Conservation (phyloP, 2,888 invertebrate genomes). For the Epistrophella euchroma region DNA sequence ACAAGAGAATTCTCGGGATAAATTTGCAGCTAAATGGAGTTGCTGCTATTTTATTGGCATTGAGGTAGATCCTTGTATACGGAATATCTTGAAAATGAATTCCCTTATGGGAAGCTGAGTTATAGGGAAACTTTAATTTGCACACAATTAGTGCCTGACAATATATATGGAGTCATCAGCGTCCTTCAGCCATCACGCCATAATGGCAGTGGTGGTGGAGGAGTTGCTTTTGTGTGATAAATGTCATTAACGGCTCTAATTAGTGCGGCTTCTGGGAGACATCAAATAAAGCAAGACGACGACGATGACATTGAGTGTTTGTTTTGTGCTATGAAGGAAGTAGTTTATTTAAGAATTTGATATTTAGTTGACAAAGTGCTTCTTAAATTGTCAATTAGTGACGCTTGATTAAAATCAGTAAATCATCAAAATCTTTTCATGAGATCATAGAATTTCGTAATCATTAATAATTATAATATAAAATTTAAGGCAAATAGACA, state of each 20-base stretch:
- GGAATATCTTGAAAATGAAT: background rate
- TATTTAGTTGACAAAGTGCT: background rate
- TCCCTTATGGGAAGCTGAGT: slow-evolving; percentile 17
- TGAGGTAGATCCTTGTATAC: background rate
- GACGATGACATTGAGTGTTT: background rate
- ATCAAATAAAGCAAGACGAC: background rate
- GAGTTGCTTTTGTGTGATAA: slow-evolving; percentile 11
- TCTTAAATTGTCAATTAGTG: background rate
- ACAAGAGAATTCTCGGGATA: slow-evolving; percentile 24
- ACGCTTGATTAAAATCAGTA: background rate
- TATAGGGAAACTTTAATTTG: slow-evolving; percentile 20
- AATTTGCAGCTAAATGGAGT: slow-evolving; percentile 44
- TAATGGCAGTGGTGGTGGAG: too few species aligned
- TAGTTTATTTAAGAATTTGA: slow-evolving; percentile 4
- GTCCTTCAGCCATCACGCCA: too few species aligned
- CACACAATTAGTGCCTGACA: slow-evolving; percentile 34
- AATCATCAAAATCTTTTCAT: too few species aligned
- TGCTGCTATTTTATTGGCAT: slow-evolving; percentile 23
- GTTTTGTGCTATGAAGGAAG: background rate
- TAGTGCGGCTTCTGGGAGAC: slow-evolving; percentile 14
- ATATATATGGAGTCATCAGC: background rate
- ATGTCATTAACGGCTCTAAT: slow-evolving; percentile 22
- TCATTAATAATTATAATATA: too few species aligned
- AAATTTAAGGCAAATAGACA: too few species aligned
- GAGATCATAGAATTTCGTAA: too few species aligned